phyloP scores from a whole-genome alignment of 2,888 invertebrate genomes.

The Melanargia galathea region DNA sequence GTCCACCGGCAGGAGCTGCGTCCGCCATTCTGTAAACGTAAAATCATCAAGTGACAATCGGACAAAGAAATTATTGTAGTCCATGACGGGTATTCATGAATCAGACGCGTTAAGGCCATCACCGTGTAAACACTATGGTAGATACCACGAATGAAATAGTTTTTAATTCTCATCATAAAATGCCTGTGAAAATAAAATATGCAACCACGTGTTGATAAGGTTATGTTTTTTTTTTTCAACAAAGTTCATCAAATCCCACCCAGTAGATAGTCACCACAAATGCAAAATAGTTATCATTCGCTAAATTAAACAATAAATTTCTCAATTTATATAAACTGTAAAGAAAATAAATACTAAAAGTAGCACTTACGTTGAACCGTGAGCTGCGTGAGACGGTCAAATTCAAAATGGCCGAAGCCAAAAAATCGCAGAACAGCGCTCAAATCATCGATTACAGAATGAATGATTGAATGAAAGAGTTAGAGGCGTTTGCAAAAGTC shows the following conservation, averaged over 20 bases:
- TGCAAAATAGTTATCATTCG: too few species aligned
- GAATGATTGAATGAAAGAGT: conserved; percentile 18
- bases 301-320: conserved; percentile 2
- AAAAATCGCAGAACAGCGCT: neutral
- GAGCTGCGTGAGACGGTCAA: conserved; percentile 68
- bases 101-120: conserved; percentile 78
- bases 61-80: neutral
- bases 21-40: conserved; percentile 92
- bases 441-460: too few species aligned
- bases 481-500: too few species aligned
- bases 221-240: conserved; percentile 34
- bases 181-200: neutral
- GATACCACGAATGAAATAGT: conserved; percentile 78
- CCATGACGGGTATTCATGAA: conserved; percentile 32
- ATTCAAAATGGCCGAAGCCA: conserved; percentile 70
- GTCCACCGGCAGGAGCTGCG: conserved; percentile 98
- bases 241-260: neutral
- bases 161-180: conserved; percentile 66
- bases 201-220: conserved; percentile 62
- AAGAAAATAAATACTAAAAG: conserved; percentile 17
- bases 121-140: conserved; percentile 75
- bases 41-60: neutral
- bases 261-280: too few species aligned
- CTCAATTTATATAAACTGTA: conserved; percentile 19
- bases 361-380: conserved; percentile 75